Evolutionary conservation across 2,797 vertebrate species (phyloP).

Genomic region (Ceryle rudis): DNA sequence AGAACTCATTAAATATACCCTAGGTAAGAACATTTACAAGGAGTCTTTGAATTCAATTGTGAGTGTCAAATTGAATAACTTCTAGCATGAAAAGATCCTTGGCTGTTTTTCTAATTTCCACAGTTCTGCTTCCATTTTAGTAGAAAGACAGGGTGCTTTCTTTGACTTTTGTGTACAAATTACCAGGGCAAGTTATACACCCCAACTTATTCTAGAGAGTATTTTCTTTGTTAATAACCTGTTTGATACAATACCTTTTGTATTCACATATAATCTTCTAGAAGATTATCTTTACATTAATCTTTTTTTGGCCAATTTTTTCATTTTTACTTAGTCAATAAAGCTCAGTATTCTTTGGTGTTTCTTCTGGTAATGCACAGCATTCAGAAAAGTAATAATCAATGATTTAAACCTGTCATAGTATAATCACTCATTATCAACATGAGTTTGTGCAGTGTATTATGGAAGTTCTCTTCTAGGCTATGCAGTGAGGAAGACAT

Average conservation of each 20-base stretch:
- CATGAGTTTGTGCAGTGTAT: background rate
- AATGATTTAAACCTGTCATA: background rate
- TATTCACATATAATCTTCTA: background rate
- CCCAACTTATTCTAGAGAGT: background rate
- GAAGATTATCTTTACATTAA: background rate
- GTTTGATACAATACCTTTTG: background rate
- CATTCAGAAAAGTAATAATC: background rate
- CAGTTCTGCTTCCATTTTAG: background rate
- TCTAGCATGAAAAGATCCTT: background rate
- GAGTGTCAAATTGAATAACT: background rate
- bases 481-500: constrained; percentile 80
- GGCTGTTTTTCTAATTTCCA: background rate
- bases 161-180: background rate
- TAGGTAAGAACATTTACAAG: background rate
- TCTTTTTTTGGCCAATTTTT: background rate
- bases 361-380: background rate
- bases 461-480: constrained; percentile 76
- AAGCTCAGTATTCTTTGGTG: background rate
- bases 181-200: background rate
- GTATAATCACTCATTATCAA: background rate
- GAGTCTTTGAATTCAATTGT: background rate
- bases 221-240: background rate
- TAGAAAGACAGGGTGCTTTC: background rate
- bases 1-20: background rate
- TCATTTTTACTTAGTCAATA: background rate